Conservation (phyloP, 2,888 invertebrate genomes). For the Ischnus inquisitorius region DNA sequence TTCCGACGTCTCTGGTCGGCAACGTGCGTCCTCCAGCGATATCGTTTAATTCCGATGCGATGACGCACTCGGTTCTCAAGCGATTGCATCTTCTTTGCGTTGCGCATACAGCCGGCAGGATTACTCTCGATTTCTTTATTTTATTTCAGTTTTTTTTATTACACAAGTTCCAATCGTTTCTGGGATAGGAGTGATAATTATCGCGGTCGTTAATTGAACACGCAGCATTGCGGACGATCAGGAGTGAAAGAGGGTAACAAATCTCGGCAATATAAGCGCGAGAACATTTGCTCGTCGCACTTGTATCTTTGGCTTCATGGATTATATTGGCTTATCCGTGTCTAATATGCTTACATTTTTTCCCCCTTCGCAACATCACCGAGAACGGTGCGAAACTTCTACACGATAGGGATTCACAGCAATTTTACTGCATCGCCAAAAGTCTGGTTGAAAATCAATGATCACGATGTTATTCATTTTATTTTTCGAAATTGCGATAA, state of each 20-base stretch:
- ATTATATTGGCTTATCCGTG: neutral
- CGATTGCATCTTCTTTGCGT: slow-evolving; percentile 37
- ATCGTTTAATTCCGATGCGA: slow-evolving; percentile 51
- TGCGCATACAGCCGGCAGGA: neutral
- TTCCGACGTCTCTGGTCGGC: slow-evolving; percentile 64
- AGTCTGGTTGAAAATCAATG: too few relatives aligned
- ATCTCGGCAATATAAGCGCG: slow-evolving; percentile 8
- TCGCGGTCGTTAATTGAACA: slow-evolving; percentile 17
- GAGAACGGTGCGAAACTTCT: neutral
- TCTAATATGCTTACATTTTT: neutral
- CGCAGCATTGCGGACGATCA: neutral
- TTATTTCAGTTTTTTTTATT: neutral
- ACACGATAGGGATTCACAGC: too few relatives aligned
- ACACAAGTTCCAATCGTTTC: slow-evolving; percentile 7
- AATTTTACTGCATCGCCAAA: too few relatives aligned
- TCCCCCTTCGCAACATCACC: neutral
- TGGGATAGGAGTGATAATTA: slow-evolving; percentile 20
- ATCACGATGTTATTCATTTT: too few relatives aligned
- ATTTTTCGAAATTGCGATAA: too few relatives aligned
- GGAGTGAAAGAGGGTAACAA: neutral
- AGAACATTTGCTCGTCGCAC: slow-evolving; percentile 33
- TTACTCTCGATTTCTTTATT: slow-evolving; percentile 47
- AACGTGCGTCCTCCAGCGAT: slow-evolving; percentile 64
- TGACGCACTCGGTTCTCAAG: slow-evolving; percentile 46
- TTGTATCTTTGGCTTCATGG: neutral